phyloP scores from a whole-genome alignment of 2,888 invertebrate species.

The Lissocephala sabroskyi region DNA sequence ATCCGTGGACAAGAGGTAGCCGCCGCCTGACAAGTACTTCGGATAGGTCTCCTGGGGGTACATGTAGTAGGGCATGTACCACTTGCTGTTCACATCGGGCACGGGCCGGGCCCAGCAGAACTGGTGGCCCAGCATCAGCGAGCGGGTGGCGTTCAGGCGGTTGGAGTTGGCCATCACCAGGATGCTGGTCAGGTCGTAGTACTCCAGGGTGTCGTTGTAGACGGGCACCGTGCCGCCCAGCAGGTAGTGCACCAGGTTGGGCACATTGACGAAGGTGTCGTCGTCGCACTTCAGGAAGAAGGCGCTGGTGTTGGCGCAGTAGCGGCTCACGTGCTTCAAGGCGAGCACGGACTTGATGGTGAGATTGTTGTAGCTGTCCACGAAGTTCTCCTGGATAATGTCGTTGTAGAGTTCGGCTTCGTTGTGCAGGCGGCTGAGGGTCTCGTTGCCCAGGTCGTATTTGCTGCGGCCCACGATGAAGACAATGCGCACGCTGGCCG shows the following conservation, averaged over 20 bases:
- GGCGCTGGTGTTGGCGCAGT: constrained; percentile 76
- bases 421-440: constrained; percentile 77
- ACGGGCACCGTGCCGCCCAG: constrained; percentile 71
- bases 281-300: constrained; percentile 90
- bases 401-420: constrained; percentile 82
- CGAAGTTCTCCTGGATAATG: constrained; percentile 86
- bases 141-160: constrained; percentile 69
- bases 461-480: constrained; percentile 67
- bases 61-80: constrained; percentile 89
- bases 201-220: constrained; percentile 69
- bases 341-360: constrained; percentile 89
- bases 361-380: constrained; percentile 89
- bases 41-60: constrained; percentile 82
- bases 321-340: constrained; percentile 83
- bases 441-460: constrained; percentile 72
- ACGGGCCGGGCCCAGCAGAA: constrained; percentile 86
- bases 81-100: constrained; percentile 82
- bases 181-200: constrained; percentile 59
- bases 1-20: constrained; percentile 82
- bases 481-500: constrained; percentile 54
- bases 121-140: constrained; percentile 82
- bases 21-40: constrained; percentile 86
- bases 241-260: constrained; percentile 76
- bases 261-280: constrained; percentile 88
- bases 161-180: constrained; percentile 56